A percentile compares a stretch with the other conserved stretches of the same genome.
phyloP scores from a whole-genome alignment of 2,797 vertebrate genomes.

The Lacerta bilineata region DNA sequence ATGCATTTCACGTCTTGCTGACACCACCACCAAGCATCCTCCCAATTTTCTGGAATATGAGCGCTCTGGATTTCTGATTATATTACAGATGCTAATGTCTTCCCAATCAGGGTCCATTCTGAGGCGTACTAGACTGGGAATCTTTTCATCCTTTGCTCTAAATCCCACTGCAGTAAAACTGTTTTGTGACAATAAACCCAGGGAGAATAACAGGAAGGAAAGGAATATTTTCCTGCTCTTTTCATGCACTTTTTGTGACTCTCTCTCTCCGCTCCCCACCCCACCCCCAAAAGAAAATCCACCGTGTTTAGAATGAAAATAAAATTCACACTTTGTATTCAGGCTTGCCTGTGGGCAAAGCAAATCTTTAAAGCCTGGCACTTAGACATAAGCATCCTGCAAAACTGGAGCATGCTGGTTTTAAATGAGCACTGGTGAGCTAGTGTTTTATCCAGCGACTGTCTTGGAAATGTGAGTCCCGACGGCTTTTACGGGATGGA shows the following conservation, averaged over 20 bases:
- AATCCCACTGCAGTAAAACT: conserved; percentile 9
- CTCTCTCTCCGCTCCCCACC: neutral
- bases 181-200: conserved; percentile 38
- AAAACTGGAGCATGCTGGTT: conserved; percentile 61
- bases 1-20: neutral
- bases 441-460: conserved; percentile 55
- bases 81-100: neutral
- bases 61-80: neutral
- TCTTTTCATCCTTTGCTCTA: neutral
- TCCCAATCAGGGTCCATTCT: neutral
- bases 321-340: conserved; percentile 51
- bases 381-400: conserved; percentile 56
- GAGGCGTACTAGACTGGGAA: neutral
- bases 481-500: neutral
- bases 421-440: conserved; percentile 42
- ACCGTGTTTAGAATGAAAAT: conserved; percentile 30
- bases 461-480: conserved; percentile 59
- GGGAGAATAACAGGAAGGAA: conserved; percentile 33
- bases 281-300: neutral
- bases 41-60: neutral
- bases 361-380: conserved; percentile 63
- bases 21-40: too few species aligned
- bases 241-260: conserved; percentile 24
- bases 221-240: conserved; percentile 15
- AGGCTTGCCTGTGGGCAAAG: conserved; percentile 61